Evolutionary conservation across 2,113 vertebrate species (phyloP), one percentile per base, ranked within the genome.

Genomic region (Cyphomyrus discorhynchus): DNA sequence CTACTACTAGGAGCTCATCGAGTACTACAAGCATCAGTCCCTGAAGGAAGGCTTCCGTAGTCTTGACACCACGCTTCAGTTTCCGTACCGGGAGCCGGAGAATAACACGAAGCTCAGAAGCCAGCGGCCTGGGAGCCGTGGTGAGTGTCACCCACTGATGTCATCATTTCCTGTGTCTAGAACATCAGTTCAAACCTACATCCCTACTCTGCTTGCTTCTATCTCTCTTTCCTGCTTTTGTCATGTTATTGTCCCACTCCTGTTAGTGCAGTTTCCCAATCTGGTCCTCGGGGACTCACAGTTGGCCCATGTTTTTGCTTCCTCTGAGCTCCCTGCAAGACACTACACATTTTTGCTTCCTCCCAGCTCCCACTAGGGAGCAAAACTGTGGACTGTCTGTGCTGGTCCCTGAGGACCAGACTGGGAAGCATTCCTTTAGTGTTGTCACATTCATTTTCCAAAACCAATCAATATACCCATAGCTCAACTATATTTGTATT

Each of bases 1-100:
- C 15, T 84, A 24, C 45, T 84, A 9, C 82, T 95, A 99, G 98
- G 98, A 97, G 90, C 95, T 99, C 0, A 94, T 98, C 56, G 97
- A 98, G 45, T 97, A 99, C 93, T 99, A 99, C 92, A 97, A 97
- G 91, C 96, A 97, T 53, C 96, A 98, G 88, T 99, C 98, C 92
- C 95, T 99, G 85, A 98, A 97, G 93, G 98, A 99, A 95, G 98
- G 98, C 5, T 99, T 99, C 94, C 95, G 97, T 92, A 98, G 96
- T 93, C 95, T 99, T 91, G 98, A 99, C 93, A 98, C 97, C 21
- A 97, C 96, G 77, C 96, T 99, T 47, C 97, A 97, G 82, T 95
- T 97, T 90, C 97, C 98, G 1, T 99, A 96, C 93, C 97, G 97
- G 93, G 96, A 96, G 89, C 93, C 93, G 24, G 95, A 97, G 92